Evolutionary conservation across 2,888 invertebrate species (phyloP).

Genomic region (Mechanitis mazaeus): DNA sequence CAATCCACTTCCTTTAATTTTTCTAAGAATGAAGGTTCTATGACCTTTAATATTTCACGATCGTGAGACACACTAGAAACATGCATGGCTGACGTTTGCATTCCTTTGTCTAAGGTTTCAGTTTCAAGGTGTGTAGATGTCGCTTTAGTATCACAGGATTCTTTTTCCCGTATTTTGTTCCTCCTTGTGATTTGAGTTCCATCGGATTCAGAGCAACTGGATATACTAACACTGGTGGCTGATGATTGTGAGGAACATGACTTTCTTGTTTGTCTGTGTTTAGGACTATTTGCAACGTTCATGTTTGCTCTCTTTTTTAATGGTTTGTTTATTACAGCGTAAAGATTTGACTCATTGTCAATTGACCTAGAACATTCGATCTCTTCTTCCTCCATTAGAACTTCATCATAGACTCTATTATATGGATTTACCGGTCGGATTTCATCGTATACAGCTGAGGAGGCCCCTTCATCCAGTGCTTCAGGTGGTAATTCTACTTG

Average conservation of each 20-base stretch:
- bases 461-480: constrained; percentile 66
- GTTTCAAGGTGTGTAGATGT: constrained; percentile 73
- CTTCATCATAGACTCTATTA: constrained; percentile 66
- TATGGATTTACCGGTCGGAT: constrained; percentile 52
- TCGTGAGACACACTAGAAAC: constrained; percentile 54
- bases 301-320: constrained; percentile 67
- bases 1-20: constrained; percentile 80
- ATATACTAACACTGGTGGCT: constrained; percentile 72
- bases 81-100: constrained; percentile 81
- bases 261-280: constrained; percentile 56
- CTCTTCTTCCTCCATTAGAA: constrained; percentile 69
- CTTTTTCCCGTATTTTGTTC: constrained; percentile 59
- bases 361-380: constrained; percentile 58
- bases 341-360: constrained; percentile 63
- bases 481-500: constrained; percentile 76
- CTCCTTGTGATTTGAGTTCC: constrained; percentile 72
- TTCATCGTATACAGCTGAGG: constrained; percentile 58
- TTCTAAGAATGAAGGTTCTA: constrained; percentile 83
- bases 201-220: constrained; percentile 74
- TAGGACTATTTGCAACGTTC: constrained; percentile 73
- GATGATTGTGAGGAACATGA: constrained; percentile 72
- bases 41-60: constrained; percentile 76
- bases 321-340: constrained; percentile 70
- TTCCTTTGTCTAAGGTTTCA: constrained; percentile 82
- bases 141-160: constrained; percentile 62